A percentile compares a stretch with the other conserved stretches of the same genome.
Evolutionary conservation across 64 coral and sea anemone species (phyloP).

Genomic region (Platygyra sinensis): DNA sequence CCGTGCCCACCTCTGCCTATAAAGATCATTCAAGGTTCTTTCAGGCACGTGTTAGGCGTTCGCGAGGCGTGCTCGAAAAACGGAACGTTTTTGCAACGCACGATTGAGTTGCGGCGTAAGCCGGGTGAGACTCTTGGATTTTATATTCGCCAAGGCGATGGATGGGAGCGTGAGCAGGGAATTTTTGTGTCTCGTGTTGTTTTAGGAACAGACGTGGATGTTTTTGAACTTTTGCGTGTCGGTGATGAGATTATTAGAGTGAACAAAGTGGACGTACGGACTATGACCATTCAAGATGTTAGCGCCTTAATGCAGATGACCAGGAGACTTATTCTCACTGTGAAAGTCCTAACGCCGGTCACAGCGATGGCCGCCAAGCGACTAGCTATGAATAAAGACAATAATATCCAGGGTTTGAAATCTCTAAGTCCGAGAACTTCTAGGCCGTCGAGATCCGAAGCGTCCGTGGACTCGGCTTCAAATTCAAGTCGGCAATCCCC

Average conservation of each 20-base stretch:
- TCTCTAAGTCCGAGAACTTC: constrained; percentile 39
- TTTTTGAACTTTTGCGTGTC: constrained; percentile 94
- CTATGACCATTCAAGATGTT: constrained; percentile 95
- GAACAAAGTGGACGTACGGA: constrained; percentile 97
- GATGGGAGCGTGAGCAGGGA: constrained; percentile 88
- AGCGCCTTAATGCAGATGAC: constrained; percentile 99
- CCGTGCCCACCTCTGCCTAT: constrained; percentile 91
- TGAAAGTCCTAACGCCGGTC: constrained; percentile 93
- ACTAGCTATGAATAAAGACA: constrained; percentile 33
- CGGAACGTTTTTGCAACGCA: constrained; percentile 95
- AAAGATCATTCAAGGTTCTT: constrained; percentile 89
- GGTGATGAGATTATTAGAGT: constrained; percentile 97
- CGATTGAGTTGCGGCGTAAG: constrained; percentile 88
- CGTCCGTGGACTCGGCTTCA: constrained; percentile 43
- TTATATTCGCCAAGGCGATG: constrained; percentile 99
- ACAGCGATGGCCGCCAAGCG: constrained; percentile 48
- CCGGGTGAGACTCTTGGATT: constrained; percentile 95
- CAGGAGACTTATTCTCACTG: constrained; percentile 82
- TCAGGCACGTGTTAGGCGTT: constrained; percentile 87
- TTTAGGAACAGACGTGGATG: constrained; percentile 93
- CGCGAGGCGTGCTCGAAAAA: constrained; percentile 96
- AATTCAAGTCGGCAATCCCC: constrained; percentile 53
- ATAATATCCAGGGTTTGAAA: constrained; percentile 37
- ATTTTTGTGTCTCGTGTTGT: constrained; percentile 99
- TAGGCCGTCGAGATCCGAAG: constrained; percentile 49